Conservation (phyloP, 2,888 invertebrate genomes). For the Ectemnius continuus region DNA sequence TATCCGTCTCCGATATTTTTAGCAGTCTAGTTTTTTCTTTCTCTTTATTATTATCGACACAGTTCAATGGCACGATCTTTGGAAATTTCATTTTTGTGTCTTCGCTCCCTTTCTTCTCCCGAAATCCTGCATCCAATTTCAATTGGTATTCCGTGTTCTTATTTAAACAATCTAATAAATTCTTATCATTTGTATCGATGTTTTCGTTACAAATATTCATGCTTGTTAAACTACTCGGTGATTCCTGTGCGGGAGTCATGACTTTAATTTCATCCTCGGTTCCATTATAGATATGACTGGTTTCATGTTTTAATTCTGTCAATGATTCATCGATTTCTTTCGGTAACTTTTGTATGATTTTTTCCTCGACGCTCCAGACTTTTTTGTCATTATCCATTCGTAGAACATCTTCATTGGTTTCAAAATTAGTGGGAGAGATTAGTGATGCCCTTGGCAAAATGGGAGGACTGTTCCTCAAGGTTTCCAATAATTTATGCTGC, state of each 20-base stretch:
- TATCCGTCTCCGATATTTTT: conserved; percentile 1
- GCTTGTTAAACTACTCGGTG: background rate
- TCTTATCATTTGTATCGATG: background rate
- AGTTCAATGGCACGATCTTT: conserved; percentile 10
- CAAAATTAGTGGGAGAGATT: conserved; percentile 33
- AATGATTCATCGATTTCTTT: background rate
- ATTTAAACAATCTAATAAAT: background rate
- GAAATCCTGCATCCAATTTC: background rate
- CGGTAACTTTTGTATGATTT: background rate
- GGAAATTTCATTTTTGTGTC: background rate
- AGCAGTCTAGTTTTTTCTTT: background rate
- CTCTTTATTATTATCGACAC: conserved; percentile 6
- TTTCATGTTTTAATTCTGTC: background rate
- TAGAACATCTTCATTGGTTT: conserved; percentile 14
- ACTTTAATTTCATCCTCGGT: conserved; percentile 5
- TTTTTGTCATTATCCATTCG: conserved; percentile 6
- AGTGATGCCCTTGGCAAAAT: conserved; percentile 60
- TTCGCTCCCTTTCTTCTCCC: conserved; percentile 19
- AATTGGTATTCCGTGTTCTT: too few relatives aligned
- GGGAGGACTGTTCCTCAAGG: conserved; percentile 63
- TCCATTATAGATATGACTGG: conserved; percentile 4
- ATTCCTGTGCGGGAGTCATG: background rate
- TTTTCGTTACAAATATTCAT: background rate
- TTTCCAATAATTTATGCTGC: conserved; percentile 35
- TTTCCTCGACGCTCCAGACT: conserved; percentile 18